Conservation (phyloP, 2,113 vertebrate species). For the Leptobrachium leishanense region DNA sequence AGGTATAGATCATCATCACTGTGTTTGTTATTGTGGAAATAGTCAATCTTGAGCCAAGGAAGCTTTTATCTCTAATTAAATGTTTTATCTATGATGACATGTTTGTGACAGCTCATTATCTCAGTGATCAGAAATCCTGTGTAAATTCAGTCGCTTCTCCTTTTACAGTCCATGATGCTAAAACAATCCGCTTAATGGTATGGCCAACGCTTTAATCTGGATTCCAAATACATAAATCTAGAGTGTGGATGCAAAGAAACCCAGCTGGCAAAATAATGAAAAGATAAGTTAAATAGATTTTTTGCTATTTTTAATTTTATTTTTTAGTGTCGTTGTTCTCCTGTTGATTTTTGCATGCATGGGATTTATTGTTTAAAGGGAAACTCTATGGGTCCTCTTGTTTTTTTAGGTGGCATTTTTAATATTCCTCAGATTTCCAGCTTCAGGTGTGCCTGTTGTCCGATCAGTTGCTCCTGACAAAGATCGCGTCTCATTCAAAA, state of each 20-base stretch:
- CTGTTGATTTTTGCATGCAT: too few species aligned
- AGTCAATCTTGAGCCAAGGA: background rate
- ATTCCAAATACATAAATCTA: background rate
- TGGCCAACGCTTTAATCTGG: background rate
- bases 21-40: background rate
- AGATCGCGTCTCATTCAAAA: too few species aligned
- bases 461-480: too few species aligned
- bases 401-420: too few species aligned
- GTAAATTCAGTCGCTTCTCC: too few species aligned
- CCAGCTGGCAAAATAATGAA: too few species aligned
- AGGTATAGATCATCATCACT: background rate
- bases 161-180: background rate
- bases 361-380: too few species aligned
- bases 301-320: background rate
- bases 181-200: background rate
- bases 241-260: too few species aligned
- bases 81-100: background rate
- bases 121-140: background rate
- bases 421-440: too few species aligned
- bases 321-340: background rate
- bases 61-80: conserved; percentile 1
- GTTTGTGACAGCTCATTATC: background rate
- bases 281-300: background rate
- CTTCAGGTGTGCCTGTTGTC: too few species aligned
- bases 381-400: too few species aligned